These are phyloP conservation scores for Leptura quadrifasciata DNA, from an alignment of 2,888 invertebrate species.

Conservation along the genomic window DNA sequence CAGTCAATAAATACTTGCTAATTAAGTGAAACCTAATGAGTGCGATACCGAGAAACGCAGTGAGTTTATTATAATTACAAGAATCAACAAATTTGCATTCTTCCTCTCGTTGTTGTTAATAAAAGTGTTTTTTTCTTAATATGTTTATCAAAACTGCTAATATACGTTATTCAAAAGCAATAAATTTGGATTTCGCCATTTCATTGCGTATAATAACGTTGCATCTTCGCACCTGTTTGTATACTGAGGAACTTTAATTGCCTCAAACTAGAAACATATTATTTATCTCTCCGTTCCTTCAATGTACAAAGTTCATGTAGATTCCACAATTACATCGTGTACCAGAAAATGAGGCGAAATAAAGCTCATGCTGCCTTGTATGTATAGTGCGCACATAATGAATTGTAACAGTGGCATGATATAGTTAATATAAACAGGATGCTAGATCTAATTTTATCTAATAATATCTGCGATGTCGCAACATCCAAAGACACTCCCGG, in stretches of 20 bases:
- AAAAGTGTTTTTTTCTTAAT: constrained; percentile 23
- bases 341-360: no score
- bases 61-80: neutral
- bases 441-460: no score
- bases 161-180: neutral
- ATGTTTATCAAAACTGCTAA: constrained; percentile 26
- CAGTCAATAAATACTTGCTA: constrained; percentile 18
- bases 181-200: constrained; percentile 13
- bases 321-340: no score
- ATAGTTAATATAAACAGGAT: no score
- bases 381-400: no score
- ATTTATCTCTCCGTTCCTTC: no score
- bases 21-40: constrained; percentile 2
- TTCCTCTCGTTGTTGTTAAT: constrained; percentile 14
- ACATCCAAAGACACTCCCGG: no score
- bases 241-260: neutral
- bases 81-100: constrained; percentile 23
- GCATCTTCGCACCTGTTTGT: constrained; percentile 21
- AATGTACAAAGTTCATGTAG: no score
- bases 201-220: constrained; percentile 14
- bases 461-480: no score
- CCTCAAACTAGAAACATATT: no score
- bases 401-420: no score
- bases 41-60: constrained; percentile 19
- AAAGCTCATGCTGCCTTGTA: no score